phyloP scores from a whole-genome alignment of 2,888 invertebrate species.

The Stenodema calcarata region DNA sequence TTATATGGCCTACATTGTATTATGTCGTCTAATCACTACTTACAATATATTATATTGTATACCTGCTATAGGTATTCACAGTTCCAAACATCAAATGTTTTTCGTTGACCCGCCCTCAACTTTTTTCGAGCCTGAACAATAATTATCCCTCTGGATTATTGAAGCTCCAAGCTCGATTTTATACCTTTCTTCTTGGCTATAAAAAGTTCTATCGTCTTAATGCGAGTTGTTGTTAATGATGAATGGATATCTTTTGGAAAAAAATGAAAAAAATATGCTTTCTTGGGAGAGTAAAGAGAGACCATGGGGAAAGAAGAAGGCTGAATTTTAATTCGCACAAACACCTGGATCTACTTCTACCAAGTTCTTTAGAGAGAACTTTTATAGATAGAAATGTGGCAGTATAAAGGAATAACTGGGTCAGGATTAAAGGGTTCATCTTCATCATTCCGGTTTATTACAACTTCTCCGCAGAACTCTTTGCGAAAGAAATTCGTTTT shows the following conservation, averaged over 20 bases:
- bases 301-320: not conserved
- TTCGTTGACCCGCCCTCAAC: not conserved
- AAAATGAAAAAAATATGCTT: constrained; percentile 35
- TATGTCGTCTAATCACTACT: too few relatives aligned
- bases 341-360: constrained; percentile 6
- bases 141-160: not conserved
- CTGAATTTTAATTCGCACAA: constrained; percentile 32
- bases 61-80: too few relatives aligned
- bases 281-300: not conserved
- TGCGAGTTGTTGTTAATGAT: constrained; percentile 33
- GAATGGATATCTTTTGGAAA: constrained; percentile 24
- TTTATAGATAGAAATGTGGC: not conserved
- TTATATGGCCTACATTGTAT: too few relatives aligned
- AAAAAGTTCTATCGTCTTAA: constrained; percentile 21
- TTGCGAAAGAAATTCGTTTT: too few relatives aligned
- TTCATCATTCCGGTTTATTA: not conserved
- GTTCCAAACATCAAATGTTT: not conserved
- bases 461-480: too few relatives aligned
- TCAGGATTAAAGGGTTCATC: not conserved
- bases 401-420: not conserved
- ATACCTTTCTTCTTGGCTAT: not conserved
- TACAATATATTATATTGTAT: too few relatives aligned
- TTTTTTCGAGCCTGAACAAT: not conserved
- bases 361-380: not conserved
- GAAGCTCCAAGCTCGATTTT: not conserved